Conservation (phyloP, 1,140 invertebrate genomes). For the Doryteuthis pealeii region DNA sequence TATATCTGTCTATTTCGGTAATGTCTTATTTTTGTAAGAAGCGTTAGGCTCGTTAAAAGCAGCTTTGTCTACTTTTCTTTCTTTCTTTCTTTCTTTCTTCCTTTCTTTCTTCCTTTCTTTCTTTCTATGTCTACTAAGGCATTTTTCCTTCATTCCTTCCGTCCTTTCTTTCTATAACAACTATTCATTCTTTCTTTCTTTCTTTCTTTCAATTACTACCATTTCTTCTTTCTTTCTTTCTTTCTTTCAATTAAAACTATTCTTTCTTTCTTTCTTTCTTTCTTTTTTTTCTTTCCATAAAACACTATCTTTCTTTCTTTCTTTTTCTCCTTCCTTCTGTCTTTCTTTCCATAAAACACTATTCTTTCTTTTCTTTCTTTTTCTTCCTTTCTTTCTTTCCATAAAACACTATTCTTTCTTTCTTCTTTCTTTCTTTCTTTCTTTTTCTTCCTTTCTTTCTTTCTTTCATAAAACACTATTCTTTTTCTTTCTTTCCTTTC, state of each 20-base stretch:
- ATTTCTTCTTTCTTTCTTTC: too few relatives aligned
- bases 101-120: not conserved
- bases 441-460: not conserved
- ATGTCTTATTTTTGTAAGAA: too few relatives aligned
- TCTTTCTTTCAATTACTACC: not conserved
- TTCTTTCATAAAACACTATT: not conserved
- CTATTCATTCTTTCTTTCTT: not conserved
- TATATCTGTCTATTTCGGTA: too few relatives aligned
- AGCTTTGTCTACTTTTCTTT: too few relatives aligned
- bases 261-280: too few relatives aligned
- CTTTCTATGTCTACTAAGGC: not conserved
- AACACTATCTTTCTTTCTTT: not conserved
- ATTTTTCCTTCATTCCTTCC: not conserved
- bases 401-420: not conserved
- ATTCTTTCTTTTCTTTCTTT: not conserved
- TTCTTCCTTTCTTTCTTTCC: not conserved
- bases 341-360: not conserved
- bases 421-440: not conserved
- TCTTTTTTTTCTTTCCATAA: too few relatives aligned
- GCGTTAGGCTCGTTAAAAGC: too few relatives aligned
- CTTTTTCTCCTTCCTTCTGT: not conserved
- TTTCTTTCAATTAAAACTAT: too few relatives aligned
- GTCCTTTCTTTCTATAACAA: not conserved
- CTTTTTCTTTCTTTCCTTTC: not conserved
- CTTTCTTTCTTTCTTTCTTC: not conserved